Evolutionary conservation across 2,797 vertebrate species (phyloP).

Genomic region (Cynopterus sphinx): DNA sequence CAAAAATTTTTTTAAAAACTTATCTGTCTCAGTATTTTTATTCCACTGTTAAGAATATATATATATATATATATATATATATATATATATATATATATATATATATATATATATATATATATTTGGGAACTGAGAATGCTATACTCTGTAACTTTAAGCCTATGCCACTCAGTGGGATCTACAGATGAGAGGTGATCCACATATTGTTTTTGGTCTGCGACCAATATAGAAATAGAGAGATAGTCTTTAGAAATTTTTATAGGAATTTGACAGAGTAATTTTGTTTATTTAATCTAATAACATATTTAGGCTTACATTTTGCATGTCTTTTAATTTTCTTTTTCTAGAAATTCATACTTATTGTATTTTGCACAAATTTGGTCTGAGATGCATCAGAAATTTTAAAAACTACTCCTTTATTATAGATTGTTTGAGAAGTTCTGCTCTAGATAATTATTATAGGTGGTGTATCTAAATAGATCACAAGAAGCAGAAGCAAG

Average conservation of each 20-base stretch:
- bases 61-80: no score
- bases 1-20: background rate
- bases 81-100: no score
- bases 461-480: background rate
- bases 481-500: background rate
- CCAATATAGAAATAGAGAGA: background rate
- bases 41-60: background rate
- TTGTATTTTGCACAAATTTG: background rate
- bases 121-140: background rate
- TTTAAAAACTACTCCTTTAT: background rate
- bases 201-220: background rate
- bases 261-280: background rate
- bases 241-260: background rate
- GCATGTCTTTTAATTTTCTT: background rate
- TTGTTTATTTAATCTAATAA: background rate
- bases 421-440: background rate
- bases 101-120: no score
- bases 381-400: background rate
- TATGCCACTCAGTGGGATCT: background rate
- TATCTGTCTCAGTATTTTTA: background rate
- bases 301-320: background rate
- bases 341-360: background rate
- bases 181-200: background rate
- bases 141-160: fast-evolving
- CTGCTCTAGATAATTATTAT: background rate